These are phyloP conservation scores for Mechanitis messenoides DNA, from an alignment of 2,888 invertebrate genomes.

Conservation along the genomic window DNA sequence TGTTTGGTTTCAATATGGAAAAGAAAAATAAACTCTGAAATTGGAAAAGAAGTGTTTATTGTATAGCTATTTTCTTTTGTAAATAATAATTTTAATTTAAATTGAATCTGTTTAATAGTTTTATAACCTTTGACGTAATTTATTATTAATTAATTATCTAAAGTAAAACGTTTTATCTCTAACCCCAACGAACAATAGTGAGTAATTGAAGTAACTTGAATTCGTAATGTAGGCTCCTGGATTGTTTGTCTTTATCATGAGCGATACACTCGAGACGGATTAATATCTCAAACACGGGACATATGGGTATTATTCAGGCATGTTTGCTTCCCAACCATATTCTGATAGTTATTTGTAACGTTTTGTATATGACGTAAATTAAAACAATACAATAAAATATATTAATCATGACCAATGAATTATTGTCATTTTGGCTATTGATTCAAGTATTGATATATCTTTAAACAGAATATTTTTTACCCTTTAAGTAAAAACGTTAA, in stretches of 20 bases:
- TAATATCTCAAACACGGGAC: slow-evolving; percentile 18
- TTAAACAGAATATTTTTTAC: too few relatives aligned
- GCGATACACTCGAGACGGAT: slow-evolving; percentile 14
- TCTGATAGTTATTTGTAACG: background rate
- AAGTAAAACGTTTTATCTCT: background rate
- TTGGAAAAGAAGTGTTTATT: too few relatives aligned
- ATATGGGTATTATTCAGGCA: slow-evolving; percentile 18
- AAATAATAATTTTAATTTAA: too few relatives aligned
- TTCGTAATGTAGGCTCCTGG: slow-evolving; percentile 9
- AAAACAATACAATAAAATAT: too few relatives aligned
- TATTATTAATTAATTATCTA: background rate
- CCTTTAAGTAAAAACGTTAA: background rate
- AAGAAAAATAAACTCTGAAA: too few relatives aligned
- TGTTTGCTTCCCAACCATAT: slow-evolving; percentile 12
- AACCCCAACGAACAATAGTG: slow-evolving; percentile 2
- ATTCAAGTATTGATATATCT: too few relatives aligned
- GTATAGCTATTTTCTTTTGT: too few relatives aligned
- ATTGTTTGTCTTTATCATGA: slow-evolving; percentile 20
- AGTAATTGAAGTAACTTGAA: slow-evolving; percentile 4
- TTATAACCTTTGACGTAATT: background rate
- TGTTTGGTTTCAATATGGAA: slow-evolving; percentile 16
- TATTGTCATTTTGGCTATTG: too few relatives aligned
- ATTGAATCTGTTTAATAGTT: too few relatives aligned
- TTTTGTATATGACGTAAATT: too few relatives aligned
- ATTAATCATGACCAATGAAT: too few relatives aligned